These are phyloP conservation scores for Rutilus rutilus DNA, from an alignment of 2,113 vertebrate genomes.

Conservation along the genomic window DNA sequence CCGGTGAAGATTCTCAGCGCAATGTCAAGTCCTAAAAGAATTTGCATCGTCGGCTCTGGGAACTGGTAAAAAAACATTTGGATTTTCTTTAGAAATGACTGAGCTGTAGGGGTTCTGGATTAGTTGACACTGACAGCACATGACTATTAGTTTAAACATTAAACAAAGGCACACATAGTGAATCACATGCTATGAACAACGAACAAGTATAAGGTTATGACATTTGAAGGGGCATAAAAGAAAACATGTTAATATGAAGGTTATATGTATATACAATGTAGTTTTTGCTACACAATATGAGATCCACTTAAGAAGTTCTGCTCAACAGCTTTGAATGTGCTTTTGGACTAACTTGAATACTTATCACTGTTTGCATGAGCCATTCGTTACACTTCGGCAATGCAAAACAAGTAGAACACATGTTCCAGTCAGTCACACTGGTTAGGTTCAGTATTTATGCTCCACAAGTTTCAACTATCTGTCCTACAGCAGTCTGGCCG, in stretches of 20 bases:
- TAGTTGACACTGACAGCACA: background rate
- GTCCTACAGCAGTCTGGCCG: background rate
- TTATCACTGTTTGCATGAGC: background rate
- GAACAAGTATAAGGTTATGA: background rate
- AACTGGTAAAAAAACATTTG: slow-evolving; percentile 84
- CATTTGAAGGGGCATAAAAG: background rate
- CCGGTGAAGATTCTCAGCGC: slow-evolving; percentile 13
- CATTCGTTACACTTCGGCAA: background rate
- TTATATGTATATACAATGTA: background rate
- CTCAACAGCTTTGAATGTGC: slow-evolving; percentile 13
- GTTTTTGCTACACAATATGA: background rate
- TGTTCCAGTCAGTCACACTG: slow-evolving; percentile 46
- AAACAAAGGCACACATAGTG: background rate
- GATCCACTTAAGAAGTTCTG: background rate
- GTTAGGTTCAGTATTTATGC: background rate
- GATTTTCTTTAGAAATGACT: background rate
- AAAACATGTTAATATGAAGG: background rate
- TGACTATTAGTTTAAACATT: background rate
- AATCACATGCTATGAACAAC: background rate
- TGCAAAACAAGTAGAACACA: slow-evolving; percentile 36
- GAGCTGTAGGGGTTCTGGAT: background rate
- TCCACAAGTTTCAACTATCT: background rate
- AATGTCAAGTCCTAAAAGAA: slow-evolving; percentile 80
- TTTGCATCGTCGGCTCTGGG: slow-evolving; percentile 94
- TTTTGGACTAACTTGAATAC: background rate